Evolutionary conservation across 2,797 vertebrate genomes (phyloP).

Genomic region (Sciurus vulgaris): DNA sequence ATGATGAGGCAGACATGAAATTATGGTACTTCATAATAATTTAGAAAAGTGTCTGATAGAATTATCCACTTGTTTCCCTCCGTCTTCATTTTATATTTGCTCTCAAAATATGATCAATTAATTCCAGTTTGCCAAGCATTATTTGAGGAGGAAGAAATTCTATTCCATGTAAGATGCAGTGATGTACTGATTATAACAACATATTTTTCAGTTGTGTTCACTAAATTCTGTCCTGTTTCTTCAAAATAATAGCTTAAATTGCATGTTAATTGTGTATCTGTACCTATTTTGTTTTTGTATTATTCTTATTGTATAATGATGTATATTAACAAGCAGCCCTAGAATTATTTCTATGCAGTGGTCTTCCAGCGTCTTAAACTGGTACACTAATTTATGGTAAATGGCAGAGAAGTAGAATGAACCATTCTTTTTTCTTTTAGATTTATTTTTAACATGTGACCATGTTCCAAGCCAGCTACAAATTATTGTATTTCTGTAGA

Average conservation of each 20-base stretch:
- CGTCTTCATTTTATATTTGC: slow-evolving; percentile 60
- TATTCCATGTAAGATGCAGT: slow-evolving; percentile 65
- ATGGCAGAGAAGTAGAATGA: slow-evolving; percentile 81
- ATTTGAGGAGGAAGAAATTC: slow-evolving; percentile 73
- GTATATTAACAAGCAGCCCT: slow-evolving; percentile 74
- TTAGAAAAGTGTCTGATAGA: slow-evolving; percentile 58
- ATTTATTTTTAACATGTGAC: slow-evolving; percentile 84
- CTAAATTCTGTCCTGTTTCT: slow-evolving; percentile 81
- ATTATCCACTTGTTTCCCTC: slow-evolving; percentile 54
- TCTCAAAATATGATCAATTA: slow-evolving; percentile 59
- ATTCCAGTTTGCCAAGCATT: slow-evolving; percentile 74
- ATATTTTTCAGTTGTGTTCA: slow-evolving; percentile 76
- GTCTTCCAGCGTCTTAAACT: slow-evolving; percentile 85
- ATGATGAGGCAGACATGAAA: slow-evolving; percentile 44
- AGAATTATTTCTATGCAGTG: slow-evolving; percentile 82
- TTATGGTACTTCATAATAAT: slow-evolving; percentile 63
- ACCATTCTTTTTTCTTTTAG: slow-evolving; percentile 82
- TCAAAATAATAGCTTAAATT: slow-evolving; percentile 82
- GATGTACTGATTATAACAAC: slow-evolving; percentile 54
- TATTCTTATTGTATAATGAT: slow-evolving; percentile 73
- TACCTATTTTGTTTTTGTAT: slow-evolving; percentile 81
- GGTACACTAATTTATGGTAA: slow-evolving; percentile 79
- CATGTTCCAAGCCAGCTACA: slow-evolving; percentile 85
- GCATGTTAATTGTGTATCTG: slow-evolving; percentile 83
- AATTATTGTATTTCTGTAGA: slow-evolving; percentile 88